Percentiles rank a stretch among this genome's conserved stretches.
Conservation (phyloP, 1,140 invertebrate species). For the Sinella curviseta region DNA sequence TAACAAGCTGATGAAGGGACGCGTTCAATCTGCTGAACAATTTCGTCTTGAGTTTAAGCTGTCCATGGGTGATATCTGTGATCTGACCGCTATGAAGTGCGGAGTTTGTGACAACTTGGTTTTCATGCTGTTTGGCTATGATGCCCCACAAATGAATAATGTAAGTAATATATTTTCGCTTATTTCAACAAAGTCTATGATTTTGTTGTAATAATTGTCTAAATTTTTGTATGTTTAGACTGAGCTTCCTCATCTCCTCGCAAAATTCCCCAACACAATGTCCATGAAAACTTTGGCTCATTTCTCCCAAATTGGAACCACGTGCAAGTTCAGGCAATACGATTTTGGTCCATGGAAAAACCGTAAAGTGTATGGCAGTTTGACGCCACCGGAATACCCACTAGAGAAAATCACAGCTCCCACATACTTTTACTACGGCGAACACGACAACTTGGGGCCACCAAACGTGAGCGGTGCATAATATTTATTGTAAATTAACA, state of each 20-base stretch:
- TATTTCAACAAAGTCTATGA: neutral
- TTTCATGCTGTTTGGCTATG: neutral
- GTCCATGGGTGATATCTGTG: neutral
- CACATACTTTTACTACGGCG: slow-evolving; percentile 2
- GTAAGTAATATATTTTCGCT: slow-evolving; percentile 26
- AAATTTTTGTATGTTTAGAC: slow-evolving; percentile 3
- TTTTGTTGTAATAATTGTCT: neutral
- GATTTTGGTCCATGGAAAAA: slow-evolving; percentile 36
- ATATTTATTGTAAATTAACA: no score
- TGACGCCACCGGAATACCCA: neutral
- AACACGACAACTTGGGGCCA: neutral
- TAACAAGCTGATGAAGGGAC: neutral
- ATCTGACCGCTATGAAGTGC: neutral
- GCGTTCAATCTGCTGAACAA: neutral
- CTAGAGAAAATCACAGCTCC: neutral
- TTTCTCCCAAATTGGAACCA: neutral
- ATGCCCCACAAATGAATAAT: neutral
- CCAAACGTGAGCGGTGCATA: neutral
- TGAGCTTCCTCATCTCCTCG: neutral
- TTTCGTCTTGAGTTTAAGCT: neutral
- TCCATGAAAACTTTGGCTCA: neutral
- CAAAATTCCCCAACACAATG: neutral
- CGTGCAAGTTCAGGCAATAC: neutral
- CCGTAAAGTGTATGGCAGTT: neutral
- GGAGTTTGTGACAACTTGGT: slow-evolving; percentile 8